phyloP scores from a whole-genome alignment of 1,140 invertebrate species.

The Paramacrobiotus metropolitanus region DNA sequence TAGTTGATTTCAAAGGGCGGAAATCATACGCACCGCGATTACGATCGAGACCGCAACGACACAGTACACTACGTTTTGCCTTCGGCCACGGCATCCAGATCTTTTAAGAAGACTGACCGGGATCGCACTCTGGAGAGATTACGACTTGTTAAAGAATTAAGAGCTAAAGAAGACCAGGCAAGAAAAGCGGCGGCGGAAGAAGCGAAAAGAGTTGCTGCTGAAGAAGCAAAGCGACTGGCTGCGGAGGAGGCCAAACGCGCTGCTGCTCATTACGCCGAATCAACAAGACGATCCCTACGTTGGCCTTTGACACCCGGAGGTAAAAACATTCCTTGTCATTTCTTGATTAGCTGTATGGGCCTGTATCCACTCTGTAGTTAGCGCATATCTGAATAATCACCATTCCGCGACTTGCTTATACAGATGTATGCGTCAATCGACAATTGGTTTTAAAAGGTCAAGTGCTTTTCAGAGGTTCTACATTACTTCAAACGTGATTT shows the following conservation, averaged over 20 bases:
- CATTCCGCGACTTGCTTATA: too few relatives aligned
- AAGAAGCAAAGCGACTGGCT: not conserved
- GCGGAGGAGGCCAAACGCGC: not conserved
- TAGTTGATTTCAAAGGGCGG: not conserved
- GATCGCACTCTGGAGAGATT: not conserved
- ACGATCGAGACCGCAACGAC: not conserved
- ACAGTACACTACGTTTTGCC: not conserved
- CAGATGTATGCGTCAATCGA: too few relatives aligned
- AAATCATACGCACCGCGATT: not conserved
- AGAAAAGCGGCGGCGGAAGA: not conserved
- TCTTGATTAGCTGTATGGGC: not conserved
- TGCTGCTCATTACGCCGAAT: not conserved
- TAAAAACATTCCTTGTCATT: not conserved
- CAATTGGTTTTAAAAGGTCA: not conserved
- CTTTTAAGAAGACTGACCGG: not conserved
- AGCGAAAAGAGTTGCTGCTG: not conserved
- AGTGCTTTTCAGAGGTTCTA: not conserved
- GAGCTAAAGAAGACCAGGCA: not conserved
- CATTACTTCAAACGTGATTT: slow-evolving; percentile 18
- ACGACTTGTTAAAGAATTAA: not conserved
- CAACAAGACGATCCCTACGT: not conserved
- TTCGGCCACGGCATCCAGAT: not conserved
- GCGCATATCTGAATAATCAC: too few relatives aligned
- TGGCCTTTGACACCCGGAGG: not conserved
- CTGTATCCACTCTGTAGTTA: too few relatives aligned